Evolutionary conservation across 2,113 vertebrate species (phyloP), one percentile per base, ranked within the genome.

Genomic region (Mesitornis unicolor): DNA sequence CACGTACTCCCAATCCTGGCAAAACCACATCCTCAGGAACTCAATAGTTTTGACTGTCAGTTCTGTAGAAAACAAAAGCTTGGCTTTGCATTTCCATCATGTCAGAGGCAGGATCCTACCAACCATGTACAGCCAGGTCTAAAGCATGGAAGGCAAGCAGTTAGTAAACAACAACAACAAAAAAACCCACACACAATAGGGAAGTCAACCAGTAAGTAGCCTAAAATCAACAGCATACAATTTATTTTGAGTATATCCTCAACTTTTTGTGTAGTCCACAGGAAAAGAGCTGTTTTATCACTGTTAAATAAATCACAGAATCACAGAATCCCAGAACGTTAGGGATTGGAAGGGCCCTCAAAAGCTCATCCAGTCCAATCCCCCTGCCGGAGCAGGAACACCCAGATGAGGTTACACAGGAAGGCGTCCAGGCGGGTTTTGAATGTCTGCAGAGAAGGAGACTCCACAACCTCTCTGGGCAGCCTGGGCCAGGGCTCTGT

Each of bases 141-240:
- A 74, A 63, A 70, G 31, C 28, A 70, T 25, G 17, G 36, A 57
- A 63, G 28, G 22, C 50, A 48, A 83, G 69, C 28, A 38, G 28
- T 45, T 3, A 43, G 24, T 3, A 3, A 4, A n/a, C n/a, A 85
- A 60, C 21, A 59, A 43, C 20, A 53, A n/a, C 13, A 65, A 28
- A 16, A 47, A 6, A 21, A 6, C 4, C 8, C 38, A 16, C 7
- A n/a, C 4, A 3, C 19, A 5, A 4, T 19, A 29, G 14, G 31
- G 40, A 57, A 76, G n/a, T 8, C 3, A 1, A 59, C 5, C 70
- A 56, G 6, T 5, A 35, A 36, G 47, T 2, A 87, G 47, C 74
- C 40, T 18, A 43, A 84, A 78, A 73, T 19, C 48, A 61, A 53
- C 2, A 63, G 19, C 12, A 47, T 4, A 21, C 1, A 51, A 35